Evolutionary conservation across 1,140 invertebrate species (phyloP), one percentile per base, ranked within the genome.

Genomic region (Drosophila ercepeae): DNA sequence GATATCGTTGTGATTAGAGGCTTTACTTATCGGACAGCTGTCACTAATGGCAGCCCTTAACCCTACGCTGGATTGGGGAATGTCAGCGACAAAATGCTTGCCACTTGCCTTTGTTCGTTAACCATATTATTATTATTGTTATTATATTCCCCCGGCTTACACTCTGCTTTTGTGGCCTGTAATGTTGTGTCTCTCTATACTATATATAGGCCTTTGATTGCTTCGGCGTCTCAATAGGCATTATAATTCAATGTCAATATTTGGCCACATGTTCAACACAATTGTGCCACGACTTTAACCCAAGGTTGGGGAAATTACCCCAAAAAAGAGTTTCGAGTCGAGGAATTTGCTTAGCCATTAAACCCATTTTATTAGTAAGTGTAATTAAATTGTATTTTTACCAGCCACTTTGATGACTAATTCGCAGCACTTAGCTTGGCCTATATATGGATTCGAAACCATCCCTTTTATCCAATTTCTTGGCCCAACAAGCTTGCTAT

Each of bases 161-260:
- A 34, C 45, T 64, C 13, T 27, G 64, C 34, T 52, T 65, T 19
- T 53, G 32, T 19, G 9, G 25, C 39, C 36, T 16, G 45, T 25
- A 63, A 32, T 65, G 36, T 18, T 11, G 59, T 52, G 25, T 32
- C 42, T 65, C 1, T 0, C 44, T 51, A n/a, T n/a, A n/a, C 27
- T 58, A 61, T 72, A 53, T 72, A 48, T 53, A 72, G 58, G 68
- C 69, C 61, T 53, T 61, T 77, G 60, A 63, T 76, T 74, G 59
- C 36, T 51, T 48, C 25, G 32, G 52, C 54, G 50, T 54, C 52
- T 57, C 59, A 81, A 79, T 75, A 53, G 71, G 60, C 67, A 72
- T 72, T 73, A 65, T 86, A 81, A 74, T 86, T 86, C 81, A 86
- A 86, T 86, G 81, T 88, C 81, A 88, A 86, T 76, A 79, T 76